Evolutionary conservation across 2,888 invertebrate genomes (phyloP), one percentile per base, ranked within the genome.

Genomic region (Papilio elwesi): DNA sequence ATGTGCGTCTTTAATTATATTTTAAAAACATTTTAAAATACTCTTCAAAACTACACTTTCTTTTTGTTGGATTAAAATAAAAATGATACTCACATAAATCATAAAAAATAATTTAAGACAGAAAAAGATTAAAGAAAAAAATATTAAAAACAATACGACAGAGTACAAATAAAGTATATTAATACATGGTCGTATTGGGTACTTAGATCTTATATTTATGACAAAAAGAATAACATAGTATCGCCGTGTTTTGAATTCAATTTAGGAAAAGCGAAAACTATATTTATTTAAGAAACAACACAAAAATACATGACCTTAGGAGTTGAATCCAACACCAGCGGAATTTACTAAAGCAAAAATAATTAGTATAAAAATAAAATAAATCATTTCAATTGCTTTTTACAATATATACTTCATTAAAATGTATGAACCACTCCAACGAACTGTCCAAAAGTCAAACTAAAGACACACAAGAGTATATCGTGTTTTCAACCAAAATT

Each of bases 1-100:
- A 59, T 59, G 57, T 2, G 57, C n/a, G 43, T 59, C n/a, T 59
- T 59, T 59, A 13, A 38, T 59, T 38, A 59, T n/a, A 38, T 38
- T 59, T 59, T 13, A 38, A 59, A 36, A 59, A 59, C 13, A 13
- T 13, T 36, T 38, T 59, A 38, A 7, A 57, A n/a, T n/a, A 51
- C 51, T 55, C 7, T 57, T 38, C 38, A 59, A 36, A 59, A 8
- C 13, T 38, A 5, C 38, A 38, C 8, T 59, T 59, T 59, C 57
- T 59, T 38, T n/a, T 13, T 59, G 13, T 59, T 38, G 13, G 38
- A 36, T 57, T 11, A 36, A 59, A 59, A 59, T 59, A 57, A 57
- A 7, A 16, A 55, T 11, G 55, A 43, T 43, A 43, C 43, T 6
- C 13, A 57, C 36, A 6, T 36, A 26, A 36, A 12, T 36, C 13